Conservation (phyloP, 1,140 invertebrate species). For the Cherax destructor region DNA sequence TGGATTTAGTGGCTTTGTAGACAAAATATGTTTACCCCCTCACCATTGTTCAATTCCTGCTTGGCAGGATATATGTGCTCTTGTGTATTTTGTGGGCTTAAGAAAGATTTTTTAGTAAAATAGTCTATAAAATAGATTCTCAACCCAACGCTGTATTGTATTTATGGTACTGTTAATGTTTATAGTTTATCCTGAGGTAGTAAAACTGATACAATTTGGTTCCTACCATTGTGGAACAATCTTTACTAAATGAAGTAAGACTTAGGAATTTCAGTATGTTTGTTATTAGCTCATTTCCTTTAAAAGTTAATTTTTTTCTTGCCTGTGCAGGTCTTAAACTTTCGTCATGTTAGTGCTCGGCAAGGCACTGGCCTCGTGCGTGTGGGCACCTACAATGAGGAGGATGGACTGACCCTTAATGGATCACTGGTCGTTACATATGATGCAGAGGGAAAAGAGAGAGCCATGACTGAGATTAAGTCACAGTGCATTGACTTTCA, state of each 20-base stretch:
- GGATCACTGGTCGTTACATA: slow-evolving; percentile 71
- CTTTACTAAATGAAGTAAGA: not conserved
- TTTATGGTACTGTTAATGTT: no score
- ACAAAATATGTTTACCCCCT: no score
- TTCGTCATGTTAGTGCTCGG: slow-evolving; percentile 34
- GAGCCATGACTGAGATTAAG: slow-evolving; percentile 70
- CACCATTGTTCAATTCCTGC: no score
- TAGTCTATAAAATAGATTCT: no score
- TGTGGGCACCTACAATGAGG: slow-evolving; percentile 70
- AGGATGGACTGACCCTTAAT: slow-evolving; percentile 71
- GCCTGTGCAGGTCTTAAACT: slow-evolving; percentile 64
- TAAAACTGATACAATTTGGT: no score
- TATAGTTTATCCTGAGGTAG: no score
- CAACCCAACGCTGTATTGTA: no score
- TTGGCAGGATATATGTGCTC: no score
- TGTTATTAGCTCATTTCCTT: not conserved
- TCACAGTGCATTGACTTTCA: slow-evolving; percentile 69
- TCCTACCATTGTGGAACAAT: no score
- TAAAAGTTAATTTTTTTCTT: not conserved
- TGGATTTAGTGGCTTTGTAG: no score
- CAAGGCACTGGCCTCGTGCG: slow-evolving; percentile 38
- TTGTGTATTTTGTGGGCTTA: no score
- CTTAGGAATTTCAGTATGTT: not conserved
- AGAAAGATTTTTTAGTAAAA: no score
- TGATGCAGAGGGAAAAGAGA: slow-evolving; percentile 68